Evolutionary conservation across 37 sponge, comb jelly and placozoan genomes (phyloP).

Genomic region (Cliona cf. orientalis): DNA sequence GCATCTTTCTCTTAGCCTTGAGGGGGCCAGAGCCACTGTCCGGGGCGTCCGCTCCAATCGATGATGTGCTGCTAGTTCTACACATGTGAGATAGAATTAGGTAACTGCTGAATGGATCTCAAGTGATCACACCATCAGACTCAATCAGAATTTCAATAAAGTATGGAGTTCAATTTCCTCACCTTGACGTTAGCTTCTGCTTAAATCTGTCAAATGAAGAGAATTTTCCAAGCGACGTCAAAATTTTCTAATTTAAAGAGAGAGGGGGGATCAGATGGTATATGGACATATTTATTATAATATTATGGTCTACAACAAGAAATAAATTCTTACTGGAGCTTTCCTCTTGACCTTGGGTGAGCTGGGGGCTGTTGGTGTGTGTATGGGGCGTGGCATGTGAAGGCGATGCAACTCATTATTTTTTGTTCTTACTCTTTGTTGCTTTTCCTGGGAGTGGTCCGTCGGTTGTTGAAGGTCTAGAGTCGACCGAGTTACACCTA

Average conservation of each 20-base stretch:
- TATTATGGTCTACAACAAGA: neutral
- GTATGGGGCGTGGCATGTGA: neutral
- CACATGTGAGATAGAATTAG: neutral
- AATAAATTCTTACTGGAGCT: constrained; percentile 14
- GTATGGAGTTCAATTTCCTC: no score
- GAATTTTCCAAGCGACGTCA: no score
- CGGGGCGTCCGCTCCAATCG: neutral
- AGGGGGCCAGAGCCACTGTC: constrained; percentile 35
- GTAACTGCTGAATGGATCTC: no score
- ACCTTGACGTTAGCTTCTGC: no score
- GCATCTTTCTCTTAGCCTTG: constrained; percentile 37
- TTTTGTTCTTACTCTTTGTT: neutral
- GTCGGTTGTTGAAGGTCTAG: neutral
- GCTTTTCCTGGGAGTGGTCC: neutral
- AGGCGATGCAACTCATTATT: neutral
- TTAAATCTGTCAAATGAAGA: no score
- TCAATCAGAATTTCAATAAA: no score
- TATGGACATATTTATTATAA: neutral
- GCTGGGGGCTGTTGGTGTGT: neutral
- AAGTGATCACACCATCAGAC: no score
- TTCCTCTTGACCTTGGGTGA: constrained; percentile 43
- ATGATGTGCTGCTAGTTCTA: neutral
- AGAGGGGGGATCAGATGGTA: no score
- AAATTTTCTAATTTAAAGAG: no score
- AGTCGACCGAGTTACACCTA: constrained; percentile 12